Evolutionary conservation across 2,888 invertebrate species (phyloP).

Genomic region (Hoplodrina ambigua): DNA sequence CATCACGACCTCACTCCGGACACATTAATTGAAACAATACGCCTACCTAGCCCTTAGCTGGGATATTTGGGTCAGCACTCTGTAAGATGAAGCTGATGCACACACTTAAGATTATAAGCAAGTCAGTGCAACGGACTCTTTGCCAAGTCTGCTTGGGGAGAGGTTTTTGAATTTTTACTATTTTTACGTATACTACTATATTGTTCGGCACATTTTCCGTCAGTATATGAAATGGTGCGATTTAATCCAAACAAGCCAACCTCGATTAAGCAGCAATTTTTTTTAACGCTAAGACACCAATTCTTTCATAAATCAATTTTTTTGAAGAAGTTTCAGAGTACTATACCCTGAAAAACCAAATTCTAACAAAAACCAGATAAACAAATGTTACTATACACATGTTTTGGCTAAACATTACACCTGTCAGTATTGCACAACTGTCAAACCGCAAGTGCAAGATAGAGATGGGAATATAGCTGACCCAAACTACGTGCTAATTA

Average conservation of each 20-base stretch:
- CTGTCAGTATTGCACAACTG: too few relatives aligned
- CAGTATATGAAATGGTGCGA: neutral
- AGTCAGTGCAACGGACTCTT: slow-evolving; percentile 37
- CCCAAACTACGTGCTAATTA: neutral
- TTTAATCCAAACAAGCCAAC: too few relatives aligned
- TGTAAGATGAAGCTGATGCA: slow-evolving; percentile 30
- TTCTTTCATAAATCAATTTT: neutral
- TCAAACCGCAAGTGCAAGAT: too few relatives aligned
- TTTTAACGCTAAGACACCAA: neutral
- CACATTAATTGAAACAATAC: slow-evolving; percentile 55
- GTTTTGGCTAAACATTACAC: too few relatives aligned
- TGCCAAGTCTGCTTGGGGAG: slow-evolving; percentile 2
- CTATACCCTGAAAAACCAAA: slow-evolving; percentile 1
- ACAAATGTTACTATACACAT: too few relatives aligned
- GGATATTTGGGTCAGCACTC: slow-evolving; percentile 21
- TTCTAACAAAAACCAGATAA: too few relatives aligned
- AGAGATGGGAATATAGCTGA: too few relatives aligned
- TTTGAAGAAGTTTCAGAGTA: neutral
- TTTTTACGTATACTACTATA: neutral
- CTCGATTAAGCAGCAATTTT: too few relatives aligned
- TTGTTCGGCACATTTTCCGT: neutral
- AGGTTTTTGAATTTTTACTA: neutral
- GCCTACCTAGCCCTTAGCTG: slow-evolving; percentile 35
- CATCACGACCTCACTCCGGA: slow-evolving; percentile 31
- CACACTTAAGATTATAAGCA: slow-evolving; percentile 23